phyloP scores from a whole-genome alignment of 1,140 invertebrate species.

The Mylabris phalerata region DNA sequence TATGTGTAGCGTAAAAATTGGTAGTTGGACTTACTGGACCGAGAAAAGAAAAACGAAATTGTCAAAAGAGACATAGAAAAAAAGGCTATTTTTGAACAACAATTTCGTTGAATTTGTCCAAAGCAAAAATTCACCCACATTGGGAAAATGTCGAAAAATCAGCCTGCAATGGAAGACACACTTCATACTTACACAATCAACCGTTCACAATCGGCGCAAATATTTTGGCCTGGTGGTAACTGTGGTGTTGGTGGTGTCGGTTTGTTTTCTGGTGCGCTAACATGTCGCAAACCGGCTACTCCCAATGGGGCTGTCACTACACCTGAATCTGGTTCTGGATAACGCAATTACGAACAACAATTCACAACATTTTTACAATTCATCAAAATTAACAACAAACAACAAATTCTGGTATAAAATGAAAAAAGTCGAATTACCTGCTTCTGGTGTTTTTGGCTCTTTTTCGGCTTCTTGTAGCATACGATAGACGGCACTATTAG shows the following conservation, averaged over 20 bases:
- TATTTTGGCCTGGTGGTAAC: constrained; percentile 78
- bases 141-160: neutral
- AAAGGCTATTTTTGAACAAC: too few relatives aligned
- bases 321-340: constrained; percentile 39
- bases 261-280: constrained; percentile 58
- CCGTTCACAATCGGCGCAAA: constrained; percentile 87
- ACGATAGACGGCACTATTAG: constrained; percentile 85
- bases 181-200: constrained; percentile 82
- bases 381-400: constrained; percentile 3
- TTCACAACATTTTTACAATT: constrained; percentile 5
- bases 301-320: constrained; percentile 43
- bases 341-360: constrained; percentile 1
- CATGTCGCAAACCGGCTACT: constrained; percentile 53
- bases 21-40: constrained; percentile 39
- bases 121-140: neutral
- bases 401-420: neutral
- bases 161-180: neutral
- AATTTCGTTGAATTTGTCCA: too few relatives aligned
- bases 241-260: constrained; percentile 51
- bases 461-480: constrained; percentile 86
- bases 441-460: constrained; percentile 64
- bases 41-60: constrained; percentile 16
- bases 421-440: constrained; percentile 46
- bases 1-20: constrained; percentile 54
- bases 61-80: neutral